phyloP scores from a whole-genome alignment of 2,113 vertebrate genomes.

The Corythornis madagascariensis region DNA sequence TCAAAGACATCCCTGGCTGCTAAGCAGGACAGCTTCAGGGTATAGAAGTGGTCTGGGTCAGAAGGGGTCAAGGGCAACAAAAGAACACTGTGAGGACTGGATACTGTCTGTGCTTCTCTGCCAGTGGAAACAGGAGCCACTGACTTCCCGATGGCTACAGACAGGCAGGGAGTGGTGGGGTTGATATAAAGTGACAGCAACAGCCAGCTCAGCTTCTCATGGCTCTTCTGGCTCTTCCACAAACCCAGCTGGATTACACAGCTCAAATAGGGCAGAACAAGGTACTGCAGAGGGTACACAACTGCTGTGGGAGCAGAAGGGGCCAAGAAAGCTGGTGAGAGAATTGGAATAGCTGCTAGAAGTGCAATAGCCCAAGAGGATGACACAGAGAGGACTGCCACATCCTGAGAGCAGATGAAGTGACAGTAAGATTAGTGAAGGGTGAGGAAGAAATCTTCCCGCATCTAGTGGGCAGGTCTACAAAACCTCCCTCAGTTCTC shows the following conservation, averaged over 20 bases:
- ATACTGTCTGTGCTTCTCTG: not conserved
- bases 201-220: not conserved
- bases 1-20: not conserved
- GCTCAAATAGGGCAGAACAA: not conserved
- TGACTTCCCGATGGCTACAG: not conserved
- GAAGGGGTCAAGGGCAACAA: not conserved
- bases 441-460: not conserved
- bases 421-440: not conserved
- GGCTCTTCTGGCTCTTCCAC: not conserved
- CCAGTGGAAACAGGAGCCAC: not conserved
- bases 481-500: not conserved
- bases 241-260: not conserved
- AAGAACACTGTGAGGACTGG: not conserved
- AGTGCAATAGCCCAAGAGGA: not conserved
- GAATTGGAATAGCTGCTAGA: not conserved
- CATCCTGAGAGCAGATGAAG: not conserved
- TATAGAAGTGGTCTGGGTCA: not conserved
- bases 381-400: not conserved
- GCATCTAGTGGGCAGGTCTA: not conserved
- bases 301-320: not conserved
- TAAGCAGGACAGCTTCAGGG: not conserved
- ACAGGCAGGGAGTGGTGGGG: accelerated
- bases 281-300: not conserved
- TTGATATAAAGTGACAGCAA: accelerated
- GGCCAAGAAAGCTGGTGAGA: not conserved